Percentiles rank a stretch among this genome's conserved stretches.
Conservation (phyloP, 2,797 vertebrate genomes). For the Lates japonicus region DNA sequence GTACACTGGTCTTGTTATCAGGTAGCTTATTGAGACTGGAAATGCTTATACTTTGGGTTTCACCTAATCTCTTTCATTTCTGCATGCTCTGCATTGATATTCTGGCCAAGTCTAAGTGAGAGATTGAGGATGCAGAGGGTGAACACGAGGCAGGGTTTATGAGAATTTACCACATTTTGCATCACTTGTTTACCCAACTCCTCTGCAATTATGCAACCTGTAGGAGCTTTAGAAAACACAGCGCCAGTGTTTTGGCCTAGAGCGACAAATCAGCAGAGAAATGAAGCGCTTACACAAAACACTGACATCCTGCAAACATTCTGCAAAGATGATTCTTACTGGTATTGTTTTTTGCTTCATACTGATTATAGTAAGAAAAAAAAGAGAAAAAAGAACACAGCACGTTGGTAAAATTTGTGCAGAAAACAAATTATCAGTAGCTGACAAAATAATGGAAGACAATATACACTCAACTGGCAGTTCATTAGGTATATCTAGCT, state of each 20-base stretch:
- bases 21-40: slow-evolving; percentile 13
- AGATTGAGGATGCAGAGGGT: slow-evolving; percentile 17
- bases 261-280: slow-evolving; percentile 39
- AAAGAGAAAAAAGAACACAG: not conserved
- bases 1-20: slow-evolving; percentile 2
- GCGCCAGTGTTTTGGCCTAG: slow-evolving; percentile 35
- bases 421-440: not conserved
- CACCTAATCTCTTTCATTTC: not conserved
- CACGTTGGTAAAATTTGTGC: not conserved
- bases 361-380: not conserved
- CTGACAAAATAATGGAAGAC: not conserved
- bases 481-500: not conserved
- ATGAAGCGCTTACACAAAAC: not conserved
- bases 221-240: slow-evolving; percentile 13
- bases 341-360: slow-evolving; percentile 4
- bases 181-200: slow-evolving; percentile 46
- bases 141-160: slow-evolving; percentile 13
- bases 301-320: slow-evolving; percentile 25
- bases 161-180: slow-evolving; percentile 42
- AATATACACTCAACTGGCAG: not conserved
- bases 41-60: not conserved
- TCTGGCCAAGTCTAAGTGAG: slow-evolving; percentile 20
- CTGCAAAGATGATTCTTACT: slow-evolving; percentile 15
- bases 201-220: slow-evolving; percentile 30
- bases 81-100: slow-evolving; percentile 35